Percentiles rank a stretch among this genome's conserved stretches.
Evolutionary conservation across 2,888 invertebrate species (phyloP).

Genomic region (Heliconius aoede): DNA sequence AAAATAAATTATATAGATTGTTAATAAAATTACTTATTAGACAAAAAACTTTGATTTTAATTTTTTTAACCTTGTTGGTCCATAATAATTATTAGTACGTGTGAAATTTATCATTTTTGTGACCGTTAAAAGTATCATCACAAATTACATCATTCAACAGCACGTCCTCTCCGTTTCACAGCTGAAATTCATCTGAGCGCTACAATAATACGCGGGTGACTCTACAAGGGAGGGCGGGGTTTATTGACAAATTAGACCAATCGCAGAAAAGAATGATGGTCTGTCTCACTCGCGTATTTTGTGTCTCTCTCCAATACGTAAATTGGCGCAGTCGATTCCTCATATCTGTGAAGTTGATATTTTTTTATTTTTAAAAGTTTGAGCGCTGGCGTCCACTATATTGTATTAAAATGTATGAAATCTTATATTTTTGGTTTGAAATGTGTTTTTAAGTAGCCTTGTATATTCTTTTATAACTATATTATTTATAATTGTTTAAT

Average conservation of each 20-base stretch:
- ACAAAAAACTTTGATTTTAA: background rate
- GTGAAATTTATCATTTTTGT: background rate
- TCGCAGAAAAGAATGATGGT: slow-evolving; percentile 38
- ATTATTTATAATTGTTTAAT: too few relatives aligned
- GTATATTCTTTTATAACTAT: slow-evolving; percentile 1
- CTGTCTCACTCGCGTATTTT: slow-evolving; percentile 53
- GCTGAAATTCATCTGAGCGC: slow-evolving; percentile 63
- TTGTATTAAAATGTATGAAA: slow-evolving; percentile 43
- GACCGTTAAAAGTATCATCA: slow-evolving; percentile 43
- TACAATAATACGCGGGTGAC: slow-evolving; percentile 73
- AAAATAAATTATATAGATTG: too few relatives aligned
- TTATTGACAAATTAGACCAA: slow-evolving; percentile 53
- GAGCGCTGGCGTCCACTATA: slow-evolving; percentile 47
- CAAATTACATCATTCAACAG: slow-evolving; percentile 48
- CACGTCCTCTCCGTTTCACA: slow-evolving; percentile 58
- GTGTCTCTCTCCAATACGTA: slow-evolving; percentile 64
- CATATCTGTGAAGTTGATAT: slow-evolving; percentile 69
- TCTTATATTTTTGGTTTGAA: slow-evolving; percentile 32
- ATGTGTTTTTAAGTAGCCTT: slow-evolving; percentile 11
- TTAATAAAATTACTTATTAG: too few relatives aligned
- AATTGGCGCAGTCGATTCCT: slow-evolving; percentile 72
- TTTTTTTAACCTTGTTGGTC: background rate
- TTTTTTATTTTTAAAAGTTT: slow-evolving; percentile 73
- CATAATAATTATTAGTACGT: background rate
- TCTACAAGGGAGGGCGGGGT: slow-evolving; percentile 60